Evolutionary conservation across 2,113 vertebrate genomes (phyloP), one percentile per base, ranked within the genome.

Genomic region (Acanthochromis polyacanthus): DNA sequence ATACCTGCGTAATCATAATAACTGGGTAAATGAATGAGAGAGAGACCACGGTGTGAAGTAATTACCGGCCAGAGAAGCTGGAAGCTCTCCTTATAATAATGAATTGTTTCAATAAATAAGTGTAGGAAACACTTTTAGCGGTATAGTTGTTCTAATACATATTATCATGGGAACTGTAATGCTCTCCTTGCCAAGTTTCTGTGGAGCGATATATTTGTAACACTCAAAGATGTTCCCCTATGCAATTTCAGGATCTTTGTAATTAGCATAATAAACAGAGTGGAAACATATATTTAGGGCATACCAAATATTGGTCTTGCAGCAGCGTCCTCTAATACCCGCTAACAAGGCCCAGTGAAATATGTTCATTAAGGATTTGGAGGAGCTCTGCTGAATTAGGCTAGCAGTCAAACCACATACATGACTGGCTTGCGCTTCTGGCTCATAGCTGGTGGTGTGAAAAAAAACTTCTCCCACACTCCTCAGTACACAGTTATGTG

Each of bases 21-120:
- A 89, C 82, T 76, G 74, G 46, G 56, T 64, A 80, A 87, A 87
- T 85, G 52, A 87, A 79, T 80, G 76, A 71, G 81, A 69, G 74
- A 90, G 83, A 80, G 51, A 82, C 56, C 67, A 73, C 43, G 58
- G 59, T 70, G 65, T 55, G 69, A 83, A 80, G 85, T 90, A 87
- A 89, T 90, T 85, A 88, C 79, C 43, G 65, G 43, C 75, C 78
- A 69, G n/a, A 73, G 70, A 72, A 77, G 64, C 78, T 51, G 51
- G 19, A 55, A n/a, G 50, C 46, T 9, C 68, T 71, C 23, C 72
- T 87, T 56, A 80, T 62, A 84, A 87, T 82, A 84, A 84, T 80
- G 66, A 85, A 83, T 77, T 65, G 71, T 78, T 85, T 73, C 32
- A 72, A 81, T 82, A 84, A 89, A 85, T 55, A 75, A 61, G 30